A percentile compares a stretch with the other conserved stretches of the same genome.
phyloP scores from a whole-genome alignment of 2,888 invertebrate species.

The Drosophila rellima region DNA sequence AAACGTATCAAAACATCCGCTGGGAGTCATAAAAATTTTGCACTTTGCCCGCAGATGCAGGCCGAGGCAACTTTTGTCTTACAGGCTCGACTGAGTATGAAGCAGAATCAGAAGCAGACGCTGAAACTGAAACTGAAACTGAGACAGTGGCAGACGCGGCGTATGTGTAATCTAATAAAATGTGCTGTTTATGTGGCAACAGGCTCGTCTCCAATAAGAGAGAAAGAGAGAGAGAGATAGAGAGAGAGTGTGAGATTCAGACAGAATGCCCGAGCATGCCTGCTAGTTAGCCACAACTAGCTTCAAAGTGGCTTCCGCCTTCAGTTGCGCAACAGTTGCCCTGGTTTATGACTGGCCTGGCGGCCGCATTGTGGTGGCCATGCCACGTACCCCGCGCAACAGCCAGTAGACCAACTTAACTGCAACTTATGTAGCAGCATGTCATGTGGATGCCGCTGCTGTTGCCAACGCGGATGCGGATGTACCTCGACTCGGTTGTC shows the following conservation, averaged over 20 bases:
- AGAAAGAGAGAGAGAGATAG: not conserved
- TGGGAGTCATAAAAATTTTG: conserved; percentile 82
- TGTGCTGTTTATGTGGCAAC: conserved; percentile 78
- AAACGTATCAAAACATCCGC: conserved; percentile 81
- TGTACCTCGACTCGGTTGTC: conserved; percentile 11
- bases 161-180: conserved; percentile 82
- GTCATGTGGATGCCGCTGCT: conserved; percentile 9
- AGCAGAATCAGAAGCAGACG: conserved; percentile 9
- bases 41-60: conserved; percentile 68
- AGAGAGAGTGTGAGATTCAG: not conserved
- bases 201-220: conserved; percentile 42
- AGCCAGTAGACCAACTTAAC: conserved; percentile 41
- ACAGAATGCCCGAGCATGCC: conserved; percentile 47
- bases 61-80: conserved; percentile 41
- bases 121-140: not conserved
- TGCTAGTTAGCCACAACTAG: conserved; percentile 64
- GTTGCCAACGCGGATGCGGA: conserved; percentile 7
- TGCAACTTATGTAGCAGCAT: conserved; percentile 55
- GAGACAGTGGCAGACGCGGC: conserved; percentile 41
- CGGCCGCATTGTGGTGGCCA: conserved; percentile 50
- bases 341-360: conserved; percentile 68
- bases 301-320: conserved; percentile 52
- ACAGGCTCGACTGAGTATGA: conserved; percentile 6
- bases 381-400: conserved; percentile 23
- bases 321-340: conserved; percentile 71